Evolutionary conservation across 1,140 invertebrate species (phyloP), one percentile per base, ranked within the genome.

Genomic region (Cydia splendana): DNA sequence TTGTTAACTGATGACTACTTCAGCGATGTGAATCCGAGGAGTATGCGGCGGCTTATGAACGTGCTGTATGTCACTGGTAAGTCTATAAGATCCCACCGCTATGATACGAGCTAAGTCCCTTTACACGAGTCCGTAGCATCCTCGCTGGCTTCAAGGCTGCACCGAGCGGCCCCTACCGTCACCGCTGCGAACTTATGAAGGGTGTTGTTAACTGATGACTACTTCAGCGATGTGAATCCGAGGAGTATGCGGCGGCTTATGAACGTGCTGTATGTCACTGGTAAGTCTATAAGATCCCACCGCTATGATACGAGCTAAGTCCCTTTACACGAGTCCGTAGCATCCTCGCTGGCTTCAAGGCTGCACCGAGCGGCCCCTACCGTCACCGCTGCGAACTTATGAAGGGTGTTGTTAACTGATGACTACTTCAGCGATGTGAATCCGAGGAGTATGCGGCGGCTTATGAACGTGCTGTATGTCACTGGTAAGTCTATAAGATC

Each of bases 341-440:
- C 97, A 5, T 98, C 97, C 87, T 98, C 97, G 45, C 96, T 98
- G 76, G 97, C 97, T 20, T 98, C 97, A 45, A 97, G 97, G 87
- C 94, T 98, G 74, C 97, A 98, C 91, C 94, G 96, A 4, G 95
- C 92, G 28, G 28, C 28, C 28, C 28, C 28, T 28, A 28, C 28
- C 28, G 28, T 3, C 28, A 28, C 28, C 28, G 28, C 28, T 28
- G 28, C 28, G 28, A 3, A 28, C 28, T 28, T 28, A 28, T 1
- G 28, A 28, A 28, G 28, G 20, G 97, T 98, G 93, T 94, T 98
- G 65, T 94, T 98, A 0, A 98, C 97, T 2, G 98, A 99, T 88
- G 98, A 99, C 92, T 99, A 99, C 93, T 99, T 99, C 85, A 98
- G 97, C 84, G 99, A 99, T 92, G n/a, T n/a, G 98, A 99, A 99